Evolutionary conservation across 2,888 invertebrate genomes (phyloP).

Genomic region (Corbicula japonica): DNA sequence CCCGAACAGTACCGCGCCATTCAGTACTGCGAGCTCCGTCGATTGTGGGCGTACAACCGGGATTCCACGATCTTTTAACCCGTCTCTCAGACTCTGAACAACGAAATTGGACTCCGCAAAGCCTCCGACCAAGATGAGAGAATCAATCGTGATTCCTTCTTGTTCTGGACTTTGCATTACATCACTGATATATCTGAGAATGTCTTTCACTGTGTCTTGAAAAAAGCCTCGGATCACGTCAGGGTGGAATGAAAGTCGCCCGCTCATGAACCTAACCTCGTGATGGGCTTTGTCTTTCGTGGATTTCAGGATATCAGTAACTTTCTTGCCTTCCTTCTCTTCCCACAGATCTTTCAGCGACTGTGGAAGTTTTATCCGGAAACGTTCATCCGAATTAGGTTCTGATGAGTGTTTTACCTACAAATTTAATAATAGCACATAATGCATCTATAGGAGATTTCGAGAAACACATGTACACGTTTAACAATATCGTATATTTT

Average conservation of each 20-base stretch:
- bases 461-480: too few species aligned
- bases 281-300: neutral
- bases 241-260: conserved; percentile 25
- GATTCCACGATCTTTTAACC: conserved; percentile 24
- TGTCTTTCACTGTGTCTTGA: conserved; percentile 30
- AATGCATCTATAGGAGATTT: neutral
- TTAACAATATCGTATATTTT: too few species aligned
- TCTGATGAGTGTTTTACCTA: conserved; percentile 24
- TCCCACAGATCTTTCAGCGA: conserved; percentile 27
- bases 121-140: conserved; percentile 48
- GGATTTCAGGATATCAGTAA: conserved; percentile 22
- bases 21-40: conserved; percentile 45
- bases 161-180: conserved; percentile 11
- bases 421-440: neutral
- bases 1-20: conserved; percentile 56
- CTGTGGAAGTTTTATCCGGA: conserved; percentile 22
- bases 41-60: conserved; percentile 44
- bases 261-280: conserved; percentile 24
- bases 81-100: conserved; percentile 30
- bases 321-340: neutral
- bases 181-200: conserved; percentile 23
- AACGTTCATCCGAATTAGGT: conserved; percentile 13
- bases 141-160: conserved; percentile 25
- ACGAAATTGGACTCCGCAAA: conserved; percentile 48
- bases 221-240: conserved; percentile 28